Evolutionary conservation across 2,797 vertebrate genomes (phyloP).

Genomic region (Macrochelys suwanniensis): DNA sequence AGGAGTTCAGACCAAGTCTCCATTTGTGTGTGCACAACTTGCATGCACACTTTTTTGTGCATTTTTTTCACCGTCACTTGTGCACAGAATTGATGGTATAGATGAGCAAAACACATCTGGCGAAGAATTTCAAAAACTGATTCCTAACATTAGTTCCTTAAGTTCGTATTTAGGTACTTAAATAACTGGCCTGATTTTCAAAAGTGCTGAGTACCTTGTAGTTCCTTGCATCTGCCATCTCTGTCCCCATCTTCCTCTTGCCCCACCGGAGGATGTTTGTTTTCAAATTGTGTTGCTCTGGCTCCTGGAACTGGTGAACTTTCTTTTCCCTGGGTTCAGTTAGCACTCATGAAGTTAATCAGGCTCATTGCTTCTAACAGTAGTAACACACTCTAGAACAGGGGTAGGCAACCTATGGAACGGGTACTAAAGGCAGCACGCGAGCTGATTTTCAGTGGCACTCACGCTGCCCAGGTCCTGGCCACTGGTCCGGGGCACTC

Average conservation of each 20-base stretch:
- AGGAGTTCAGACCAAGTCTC: neutral
- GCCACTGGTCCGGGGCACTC: too few species aligned
- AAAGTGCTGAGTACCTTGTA: neutral
- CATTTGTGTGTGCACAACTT: neutral
- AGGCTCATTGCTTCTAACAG: neutral
- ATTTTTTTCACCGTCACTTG: neutral
- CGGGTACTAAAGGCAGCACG: too few species aligned
- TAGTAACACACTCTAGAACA: neutral
- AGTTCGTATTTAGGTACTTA: neutral
- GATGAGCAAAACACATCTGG: neutral
- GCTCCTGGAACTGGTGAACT: neutral
- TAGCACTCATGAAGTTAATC: neutral
- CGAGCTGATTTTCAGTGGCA: too few species aligned
- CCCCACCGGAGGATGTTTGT: neutral
- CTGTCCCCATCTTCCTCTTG: neutral
- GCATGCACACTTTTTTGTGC: neutral
- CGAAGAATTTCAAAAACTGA: neutral
- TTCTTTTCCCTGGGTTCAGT: neutral
- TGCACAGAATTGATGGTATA: neutral
- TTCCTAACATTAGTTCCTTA: too few species aligned
- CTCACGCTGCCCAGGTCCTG: too few species aligned
- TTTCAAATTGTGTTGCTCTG: neutral
- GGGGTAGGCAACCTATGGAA: too few species aligned
- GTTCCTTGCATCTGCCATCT: neutral
- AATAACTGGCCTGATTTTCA: neutral